These are phyloP conservation scores for Setophaga coronata DNA, from an alignment of 2,113 vertebrate species.

Conservation along the genomic window DNA sequence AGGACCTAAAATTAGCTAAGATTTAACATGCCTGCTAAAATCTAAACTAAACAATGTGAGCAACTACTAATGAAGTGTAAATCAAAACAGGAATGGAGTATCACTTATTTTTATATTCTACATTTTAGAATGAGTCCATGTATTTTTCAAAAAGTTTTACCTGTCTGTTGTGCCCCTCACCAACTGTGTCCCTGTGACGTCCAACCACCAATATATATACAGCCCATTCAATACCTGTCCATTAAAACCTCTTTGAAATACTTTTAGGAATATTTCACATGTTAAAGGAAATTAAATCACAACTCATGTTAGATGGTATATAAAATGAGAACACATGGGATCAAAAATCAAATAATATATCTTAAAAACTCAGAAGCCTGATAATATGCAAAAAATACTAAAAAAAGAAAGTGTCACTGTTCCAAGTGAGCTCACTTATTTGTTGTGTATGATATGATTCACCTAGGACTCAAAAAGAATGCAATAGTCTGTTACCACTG, in stretches of 20 bases:
- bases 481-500: neutral
- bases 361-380: neutral
- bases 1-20: slow-evolving; percentile 42
- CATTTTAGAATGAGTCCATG: neutral
- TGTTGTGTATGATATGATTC: neutral
- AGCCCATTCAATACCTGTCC: neutral
- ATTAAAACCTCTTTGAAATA: neutral
- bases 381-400: neutral
- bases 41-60: neutral
- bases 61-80: neutral
- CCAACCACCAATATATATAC: neutral
- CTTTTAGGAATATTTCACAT: neutral
- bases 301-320: neutral
- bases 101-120: neutral
- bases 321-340: neutral
- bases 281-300: neutral
- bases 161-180: neutral
- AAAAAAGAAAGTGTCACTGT: neutral
- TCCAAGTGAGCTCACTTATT: neutral
- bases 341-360: neutral
- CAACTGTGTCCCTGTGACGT: neutral
- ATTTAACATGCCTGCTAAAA: slow-evolving; percentile 18
- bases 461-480: neutral
- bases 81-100: neutral
- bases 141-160: neutral